Conservation (phyloP, 1,140 invertebrate genomes). For the Radopholus similis region DNA sequence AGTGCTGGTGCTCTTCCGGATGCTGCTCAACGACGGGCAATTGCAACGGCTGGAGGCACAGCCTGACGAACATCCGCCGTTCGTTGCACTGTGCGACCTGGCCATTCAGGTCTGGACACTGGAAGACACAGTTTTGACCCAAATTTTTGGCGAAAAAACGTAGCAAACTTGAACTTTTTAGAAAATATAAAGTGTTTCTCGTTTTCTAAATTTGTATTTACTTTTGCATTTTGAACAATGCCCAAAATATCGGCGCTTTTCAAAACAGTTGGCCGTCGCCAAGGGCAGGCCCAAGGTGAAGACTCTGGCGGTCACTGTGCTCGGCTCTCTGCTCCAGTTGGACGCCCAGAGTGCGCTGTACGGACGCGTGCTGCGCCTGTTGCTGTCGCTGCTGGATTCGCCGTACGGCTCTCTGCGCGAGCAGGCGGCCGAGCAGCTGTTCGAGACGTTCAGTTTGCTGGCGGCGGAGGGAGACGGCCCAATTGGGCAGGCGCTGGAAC, state of each 20-base stretch:
- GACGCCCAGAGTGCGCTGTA: slow-evolving; percentile 19
- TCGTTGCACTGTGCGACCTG: slow-evolving; percentile 20
- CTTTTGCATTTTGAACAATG: too few relatives aligned
- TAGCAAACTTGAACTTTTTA: too few relatives aligned
- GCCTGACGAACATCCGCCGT: slow-evolving; percentile 23
- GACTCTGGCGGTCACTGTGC: slow-evolving; percentile 5
- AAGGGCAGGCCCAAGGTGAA: slow-evolving; percentile 37
- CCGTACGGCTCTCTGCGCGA: slow-evolving; percentile 32
- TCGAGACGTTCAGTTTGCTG: slow-evolving; percentile 21
- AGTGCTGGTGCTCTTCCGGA: slow-evolving; percentile 11
- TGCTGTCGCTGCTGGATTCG: slow-evolving; percentile 36
- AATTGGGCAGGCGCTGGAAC: neutral
- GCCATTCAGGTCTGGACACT: slow-evolving; percentile 34
- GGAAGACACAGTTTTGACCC: too few relatives aligned
- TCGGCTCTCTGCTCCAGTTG: slow-evolving; percentile 34
- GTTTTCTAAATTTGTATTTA: too few relatives aligned
- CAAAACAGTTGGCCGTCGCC: slow-evolving; percentile 8
- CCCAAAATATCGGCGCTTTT: too few relatives aligned
- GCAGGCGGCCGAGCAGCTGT: slow-evolving; percentile 28
- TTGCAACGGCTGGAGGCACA: slow-evolving; percentile 25
- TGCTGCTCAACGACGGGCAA: slow-evolving; percentile 28
- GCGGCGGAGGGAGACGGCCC: slow-evolving; percentile 1
- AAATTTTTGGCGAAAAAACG: too few relatives aligned
- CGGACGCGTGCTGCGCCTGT: neutral
- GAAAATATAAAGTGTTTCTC: too few relatives aligned